Evolutionary conservation across 2,888 invertebrate genomes (phyloP).

Genomic region (Polyploca ridens): DNA sequence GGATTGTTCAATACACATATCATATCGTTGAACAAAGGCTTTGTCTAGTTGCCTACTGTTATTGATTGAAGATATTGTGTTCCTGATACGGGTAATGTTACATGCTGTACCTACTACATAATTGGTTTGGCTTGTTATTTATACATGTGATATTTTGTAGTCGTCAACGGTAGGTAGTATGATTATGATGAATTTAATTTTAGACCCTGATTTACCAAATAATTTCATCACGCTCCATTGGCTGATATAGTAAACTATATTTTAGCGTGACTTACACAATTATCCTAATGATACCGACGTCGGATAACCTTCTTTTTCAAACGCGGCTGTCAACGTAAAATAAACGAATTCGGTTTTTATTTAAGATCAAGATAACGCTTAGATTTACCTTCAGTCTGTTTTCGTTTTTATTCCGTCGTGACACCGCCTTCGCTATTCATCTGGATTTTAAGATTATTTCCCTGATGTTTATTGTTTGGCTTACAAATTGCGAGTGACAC

Average conservation of each 20-base stretch:
- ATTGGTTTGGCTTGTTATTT: neutral
- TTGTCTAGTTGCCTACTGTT: neutral
- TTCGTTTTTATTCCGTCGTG: conserved; percentile 53
- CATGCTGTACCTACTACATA: neutral
- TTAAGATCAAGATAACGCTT: conserved; percentile 47
- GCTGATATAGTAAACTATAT: conserved; percentile 9
- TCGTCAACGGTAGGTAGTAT: neutral
- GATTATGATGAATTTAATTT: no score
- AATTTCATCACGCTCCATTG: neutral
- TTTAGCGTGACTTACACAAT: conserved; percentile 35
- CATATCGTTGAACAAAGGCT: conserved; percentile 2
- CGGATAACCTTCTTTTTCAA: conserved; percentile 35
- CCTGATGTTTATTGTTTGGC: conserved; percentile 61
- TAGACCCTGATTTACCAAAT: neutral
- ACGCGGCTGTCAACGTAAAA: conserved; percentile 35
- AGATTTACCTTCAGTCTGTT: conserved; percentile 52
- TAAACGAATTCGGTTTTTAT: conserved; percentile 49
- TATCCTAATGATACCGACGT: conserved; percentile 48
- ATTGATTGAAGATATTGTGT: neutral
- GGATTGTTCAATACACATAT: neutral
- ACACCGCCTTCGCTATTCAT: conserved; percentile 55
- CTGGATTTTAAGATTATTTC: conserved; percentile 64
- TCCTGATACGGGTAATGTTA: neutral
- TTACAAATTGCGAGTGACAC: conserved; percentile 53
- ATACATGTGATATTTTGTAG: neutral